Conservation (phyloP, 2,888 invertebrate species). For the Sepiola atlantica region DNA sequence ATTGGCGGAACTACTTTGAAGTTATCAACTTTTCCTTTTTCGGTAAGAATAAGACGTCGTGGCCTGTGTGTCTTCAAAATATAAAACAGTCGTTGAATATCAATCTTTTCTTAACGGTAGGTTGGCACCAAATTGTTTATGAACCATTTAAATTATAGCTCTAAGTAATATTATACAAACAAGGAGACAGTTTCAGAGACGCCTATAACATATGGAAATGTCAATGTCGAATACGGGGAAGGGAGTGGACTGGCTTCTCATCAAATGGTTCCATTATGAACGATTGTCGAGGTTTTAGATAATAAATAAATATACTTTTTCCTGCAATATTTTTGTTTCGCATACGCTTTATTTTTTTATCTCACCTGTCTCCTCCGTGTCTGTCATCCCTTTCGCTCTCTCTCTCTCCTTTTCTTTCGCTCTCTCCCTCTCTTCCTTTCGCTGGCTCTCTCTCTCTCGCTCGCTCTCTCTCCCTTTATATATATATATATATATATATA, state of each 20-base stretch:
- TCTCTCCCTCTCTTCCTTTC: neutral
- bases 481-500: neutral
- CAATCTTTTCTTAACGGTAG: neutral
- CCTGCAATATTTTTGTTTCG: neutral
- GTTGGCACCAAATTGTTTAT: neutral
- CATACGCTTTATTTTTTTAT: neutral
- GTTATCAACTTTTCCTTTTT: neutral
- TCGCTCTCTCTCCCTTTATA: neutral
- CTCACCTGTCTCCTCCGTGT: neutral
- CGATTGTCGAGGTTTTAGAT: neutral
- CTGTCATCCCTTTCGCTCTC: neutral
- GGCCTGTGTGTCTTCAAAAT: neutral
- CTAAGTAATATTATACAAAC: neutral
- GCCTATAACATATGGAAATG: neutral
- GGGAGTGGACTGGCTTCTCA: neutral
- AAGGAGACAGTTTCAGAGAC: neutral
- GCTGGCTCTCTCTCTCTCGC: too few species aligned
- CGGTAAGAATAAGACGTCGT: neutral
- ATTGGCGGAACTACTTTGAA: neutral
- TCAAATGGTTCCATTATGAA: neutral
- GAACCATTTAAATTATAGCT: neutral
- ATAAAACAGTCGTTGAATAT: neutral
- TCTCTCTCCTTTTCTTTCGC: neutral
- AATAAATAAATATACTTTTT: neutral
- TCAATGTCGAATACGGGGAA: neutral